phyloP scores from a whole-genome alignment of 2,113 vertebrate species.

The Polypterus bichir region DNA sequence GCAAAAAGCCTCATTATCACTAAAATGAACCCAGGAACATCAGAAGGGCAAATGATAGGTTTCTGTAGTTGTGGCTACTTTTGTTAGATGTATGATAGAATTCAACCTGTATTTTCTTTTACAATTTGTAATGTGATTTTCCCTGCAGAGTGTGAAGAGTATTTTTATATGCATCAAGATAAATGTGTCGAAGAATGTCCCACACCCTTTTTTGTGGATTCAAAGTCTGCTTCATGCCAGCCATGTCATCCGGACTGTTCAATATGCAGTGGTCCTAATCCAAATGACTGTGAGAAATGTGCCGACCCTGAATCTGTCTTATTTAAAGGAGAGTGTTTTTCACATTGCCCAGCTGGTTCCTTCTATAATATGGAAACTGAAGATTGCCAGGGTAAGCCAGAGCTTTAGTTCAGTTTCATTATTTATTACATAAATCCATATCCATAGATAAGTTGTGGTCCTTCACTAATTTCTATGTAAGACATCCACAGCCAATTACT shows the following conservation, averaged over 20 bases:
- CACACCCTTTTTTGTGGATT: constrained; percentile 42
- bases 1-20: too few relatives aligned
- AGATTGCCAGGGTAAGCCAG: constrained; percentile 61
- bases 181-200: constrained; percentile 67
- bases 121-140: neutral
- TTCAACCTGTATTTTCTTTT: neutral
- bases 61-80: too few relatives aligned
- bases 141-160: constrained; percentile 51
- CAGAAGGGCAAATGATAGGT: too few relatives aligned
- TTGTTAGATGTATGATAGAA: too few relatives aligned
- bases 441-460: too few relatives aligned
- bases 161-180: constrained; percentile 54
- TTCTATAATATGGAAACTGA: constrained; percentile 43
- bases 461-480: too few relatives aligned
- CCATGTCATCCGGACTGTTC: constrained; percentile 59
- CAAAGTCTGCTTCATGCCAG: constrained; percentile 43
- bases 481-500: too few relatives aligned
- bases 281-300: constrained; percentile 65
- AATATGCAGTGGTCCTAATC: constrained; percentile 56
- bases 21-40: too few relatives aligned
- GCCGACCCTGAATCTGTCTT: constrained; percentile 21
- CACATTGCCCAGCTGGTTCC: constrained; percentile 51
- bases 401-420: neutral
- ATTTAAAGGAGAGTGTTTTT: constrained; percentile 53
- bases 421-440: too few relatives aligned